phyloP scores from a whole-genome alignment of 1,140 invertebrate species.

The Belonocnema kinseyi region DNA sequence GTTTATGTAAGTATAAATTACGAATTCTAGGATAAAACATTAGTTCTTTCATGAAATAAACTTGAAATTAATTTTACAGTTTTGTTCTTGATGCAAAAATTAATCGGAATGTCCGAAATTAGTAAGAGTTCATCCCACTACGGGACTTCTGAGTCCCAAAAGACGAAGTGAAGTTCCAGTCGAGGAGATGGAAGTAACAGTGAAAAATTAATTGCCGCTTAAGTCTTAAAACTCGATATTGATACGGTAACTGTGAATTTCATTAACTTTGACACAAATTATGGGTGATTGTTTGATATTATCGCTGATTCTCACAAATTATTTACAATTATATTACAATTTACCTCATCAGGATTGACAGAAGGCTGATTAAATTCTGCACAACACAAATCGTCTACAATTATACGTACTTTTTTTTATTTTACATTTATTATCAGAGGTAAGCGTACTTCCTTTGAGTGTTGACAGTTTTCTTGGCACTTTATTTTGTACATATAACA shows the following conservation, averaged over 20 bases:
- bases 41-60: background rate
- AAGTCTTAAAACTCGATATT: too few species aligned
- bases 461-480: constrained; percentile 50
- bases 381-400: background rate
- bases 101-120: constrained; percentile 89
- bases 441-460: constrained; percentile 4
- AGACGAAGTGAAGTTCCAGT: constrained; percentile 54
- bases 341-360: background rate
- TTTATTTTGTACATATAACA: constrained; percentile 47
- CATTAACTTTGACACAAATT: background rate
- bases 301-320: constrained; percentile 42
- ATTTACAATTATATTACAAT: constrained; percentile 18
- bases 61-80: constrained; percentile 78
- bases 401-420: constrained; percentile 36
- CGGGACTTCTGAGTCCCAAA: constrained; percentile 74
- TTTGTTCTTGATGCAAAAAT: constrained; percentile 85
- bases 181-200: background rate
- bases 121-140: constrained; percentile 87
- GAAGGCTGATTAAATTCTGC: background rate
- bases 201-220: background rate
- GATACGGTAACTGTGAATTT: background rate
- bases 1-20: constrained; percentile 81
- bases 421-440: constrained; percentile 37
- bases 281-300: constrained; percentile 20
- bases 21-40: constrained; percentile 4